Base-by-base conservation (phyloP, 1,140 invertebrate genomes). In the Platyura marginata region DNA sequence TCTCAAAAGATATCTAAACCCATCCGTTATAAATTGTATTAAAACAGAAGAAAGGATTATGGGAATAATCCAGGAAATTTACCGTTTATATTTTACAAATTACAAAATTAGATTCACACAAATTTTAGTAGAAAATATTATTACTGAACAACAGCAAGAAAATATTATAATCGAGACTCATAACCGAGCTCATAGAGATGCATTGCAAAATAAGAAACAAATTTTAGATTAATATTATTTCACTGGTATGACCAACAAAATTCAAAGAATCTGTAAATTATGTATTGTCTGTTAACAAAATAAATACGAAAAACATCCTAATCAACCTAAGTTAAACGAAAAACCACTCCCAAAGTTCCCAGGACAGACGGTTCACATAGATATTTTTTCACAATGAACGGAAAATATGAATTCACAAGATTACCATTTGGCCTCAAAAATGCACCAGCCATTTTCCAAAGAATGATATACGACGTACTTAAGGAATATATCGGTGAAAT, bases 341-440 rank as follows among this genome's bases (percentile, higher is more conserved):
- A n/a, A n/a, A n/a, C n/a, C n/a, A n/a, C n/a, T n/a, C n/a, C n/a
- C n/a, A n/a, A n/a, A n/a, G n/a, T n/a, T n/a, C n/a, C n/a, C n/a
- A n/a, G n/a, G n/a, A n/a, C n/a, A n/a, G n/a, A n/a, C n/a, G n/a
- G n/a, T n/a, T n/a, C n/a, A n/a, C n/a, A n/a, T n/a, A n/a, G n/a
- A n/a, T n/a, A n/a, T n/a, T 63, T 63, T 43, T 56, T 51, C 29
- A 58, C 56, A 3, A 49, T 52, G 21, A 47, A 50, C n/a, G 61
- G 57, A 13, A 56, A 60, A 41, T 66, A 55, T 42, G 49, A 63
- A 45, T 65, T 51, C 44, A 32, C 42, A 11, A 41, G 53, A 32
- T 53, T 66, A 48, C 54, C 55, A 6, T 64, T 65, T 42, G 62
- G 58, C 11, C 29, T 66, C n/a, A 59, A 59, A 49, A 62, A 59